A percentile compares a stretch with the other conserved stretches of the same genome.
Conservation (phyloP, 2,797 vertebrate species). For the Iguana delicatissima region DNA sequence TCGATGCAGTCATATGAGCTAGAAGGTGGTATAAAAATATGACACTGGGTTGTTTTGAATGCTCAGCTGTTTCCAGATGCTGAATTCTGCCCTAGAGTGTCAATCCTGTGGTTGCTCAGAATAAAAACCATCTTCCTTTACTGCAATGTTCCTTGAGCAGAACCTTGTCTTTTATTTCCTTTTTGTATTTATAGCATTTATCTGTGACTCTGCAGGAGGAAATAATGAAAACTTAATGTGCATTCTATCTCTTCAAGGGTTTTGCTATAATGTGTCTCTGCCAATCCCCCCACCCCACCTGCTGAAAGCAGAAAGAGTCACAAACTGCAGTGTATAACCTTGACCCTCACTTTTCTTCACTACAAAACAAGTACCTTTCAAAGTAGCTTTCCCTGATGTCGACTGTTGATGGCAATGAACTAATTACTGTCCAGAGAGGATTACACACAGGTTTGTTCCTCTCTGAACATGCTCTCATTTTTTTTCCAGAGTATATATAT, state of each 20-base stretch:
- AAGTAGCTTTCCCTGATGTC: not conserved
- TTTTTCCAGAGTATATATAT: constrained; percentile 12
- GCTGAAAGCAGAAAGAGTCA: constrained; percentile 16
- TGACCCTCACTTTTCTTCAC: not conserved
- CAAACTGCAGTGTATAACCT: constrained; percentile 7
- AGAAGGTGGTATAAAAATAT: constrained; percentile 6
- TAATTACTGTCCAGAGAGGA: not conserved
- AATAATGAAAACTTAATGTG: constrained; percentile 36
- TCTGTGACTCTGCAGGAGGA: constrained; percentile 40
- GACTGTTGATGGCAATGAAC: constrained; percentile 1
- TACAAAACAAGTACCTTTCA: constrained; percentile 40
- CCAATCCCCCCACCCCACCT: not conserved
- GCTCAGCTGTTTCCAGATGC: not conserved
- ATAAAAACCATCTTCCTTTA: not conserved
- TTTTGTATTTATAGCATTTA: constrained; percentile 47
- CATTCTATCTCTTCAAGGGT: not conserved
- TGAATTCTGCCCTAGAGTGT: constrained; percentile 33
- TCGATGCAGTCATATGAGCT: not conserved
- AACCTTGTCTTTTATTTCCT: constrained; percentile 9
- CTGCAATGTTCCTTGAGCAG: constrained; percentile 18
- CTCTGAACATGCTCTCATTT: not conserved
- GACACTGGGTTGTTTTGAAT: not conserved
- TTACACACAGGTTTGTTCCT: constrained; percentile 39
- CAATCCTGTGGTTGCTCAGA: not conserved
- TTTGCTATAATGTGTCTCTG: constrained; percentile 16